phyloP scores from a whole-genome alignment of 2,113 vertebrate species.

The Gnathonemus echidnorhynchus region DNA sequence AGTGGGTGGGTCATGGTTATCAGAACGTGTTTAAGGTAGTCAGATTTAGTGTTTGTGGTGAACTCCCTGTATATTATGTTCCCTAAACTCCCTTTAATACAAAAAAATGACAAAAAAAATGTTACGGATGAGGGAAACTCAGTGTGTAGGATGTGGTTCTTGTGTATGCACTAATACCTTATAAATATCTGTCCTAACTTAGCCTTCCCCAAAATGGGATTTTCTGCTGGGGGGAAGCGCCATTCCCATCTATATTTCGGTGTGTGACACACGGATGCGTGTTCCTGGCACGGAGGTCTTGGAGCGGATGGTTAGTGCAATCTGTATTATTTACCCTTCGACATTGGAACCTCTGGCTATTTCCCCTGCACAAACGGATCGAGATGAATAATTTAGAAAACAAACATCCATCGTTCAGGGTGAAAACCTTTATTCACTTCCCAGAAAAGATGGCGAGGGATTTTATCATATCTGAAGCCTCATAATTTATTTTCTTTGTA shows the following conservation, averaged over 20 bases:
- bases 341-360: conserved; percentile 16
- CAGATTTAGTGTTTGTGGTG: neutral
- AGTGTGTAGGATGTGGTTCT: neutral
- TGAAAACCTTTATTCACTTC: conserved; percentile 36
- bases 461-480: conserved; percentile 42
- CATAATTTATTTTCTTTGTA: conserved; percentile 37
- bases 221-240: neutral
- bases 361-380: conserved; percentile 21
- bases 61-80: neutral
- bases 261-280: neutral
- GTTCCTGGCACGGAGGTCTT: neutral
- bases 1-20: neutral
- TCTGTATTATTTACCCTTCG: conserved; percentile 25
- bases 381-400: conserved; percentile 27
- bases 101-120: neutral
- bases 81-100: neutral
- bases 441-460: conserved; percentile 33
- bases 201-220: neutral
- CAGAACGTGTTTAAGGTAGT: neutral
- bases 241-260: neutral
- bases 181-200: neutral
- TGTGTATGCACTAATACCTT: neutral
- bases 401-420: conserved; percentile 21
- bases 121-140: neutral
- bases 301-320: neutral